Base-by-base conservation (phyloP, 2,113 vertebrate genomes). In the Megaceryle torquata region DNA sequence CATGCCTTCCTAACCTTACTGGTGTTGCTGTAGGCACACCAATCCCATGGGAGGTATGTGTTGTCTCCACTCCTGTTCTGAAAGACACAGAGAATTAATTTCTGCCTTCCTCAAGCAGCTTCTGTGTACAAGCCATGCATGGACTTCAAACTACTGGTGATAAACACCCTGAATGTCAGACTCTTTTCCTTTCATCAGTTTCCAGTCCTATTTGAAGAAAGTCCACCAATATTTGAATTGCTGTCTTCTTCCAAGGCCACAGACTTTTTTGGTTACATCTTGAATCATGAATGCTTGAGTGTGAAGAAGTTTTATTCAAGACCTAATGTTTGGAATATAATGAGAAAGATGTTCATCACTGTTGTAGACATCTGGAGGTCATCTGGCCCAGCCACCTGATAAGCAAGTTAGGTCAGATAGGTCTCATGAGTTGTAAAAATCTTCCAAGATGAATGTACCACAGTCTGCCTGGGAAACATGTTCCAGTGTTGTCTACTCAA, bases 1-100 rank as follows among this genome's bases (percentile, higher is more conserved):
- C 44, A 6, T 57, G 15, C 12, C 8, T 7, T 17, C 10, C 9
- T 57, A 60, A 10, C 6, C n/a, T 33, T 83, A 6, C 5, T 50
- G 20, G 16, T 63, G 15, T 41, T 86, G 35, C 25, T 69, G 14
- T 50, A 50, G 43, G 5, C 10, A 14, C 31, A 29, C 41, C 20
- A 24, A 28, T 20, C 56, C 15, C 48, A 39, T 1, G 1, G 61
- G 19, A 74, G 26, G 13, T 15, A n/a, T 1, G 1, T 43, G 9
- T 57, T 84, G 19, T 69, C n/a, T 10, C 19, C 12, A 28, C 12
- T 63, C 8, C n/a, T 48, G 21, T 37, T 37, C 37, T 37, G 37
- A 37, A 15, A 70, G 28, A 46, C 24, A 20, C 37, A 44, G 16
- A 61, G 21, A 68, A 14, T 24, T 41, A 33, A 59, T 41, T 80